phyloP scores from a whole-genome alignment of 2,797 vertebrate species.

The Hafferia zeledoni region DNA sequence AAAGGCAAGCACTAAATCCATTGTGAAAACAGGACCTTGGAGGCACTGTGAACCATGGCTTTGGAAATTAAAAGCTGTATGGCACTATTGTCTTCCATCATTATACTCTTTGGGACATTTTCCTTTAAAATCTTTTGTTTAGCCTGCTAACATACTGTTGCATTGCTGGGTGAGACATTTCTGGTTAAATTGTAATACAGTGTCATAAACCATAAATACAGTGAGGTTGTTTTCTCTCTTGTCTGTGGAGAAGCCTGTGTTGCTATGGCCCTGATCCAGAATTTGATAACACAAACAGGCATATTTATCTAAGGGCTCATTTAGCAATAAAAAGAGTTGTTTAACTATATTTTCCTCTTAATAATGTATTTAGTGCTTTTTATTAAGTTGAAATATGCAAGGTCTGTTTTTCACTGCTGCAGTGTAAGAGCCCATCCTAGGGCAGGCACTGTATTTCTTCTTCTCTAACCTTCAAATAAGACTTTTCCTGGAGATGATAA shows the following conservation, averaged over 20 bases:
- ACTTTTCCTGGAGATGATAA: background rate
- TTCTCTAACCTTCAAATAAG: background rate
- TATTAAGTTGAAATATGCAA: background rate
- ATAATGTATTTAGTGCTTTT: constrained; percentile 12
- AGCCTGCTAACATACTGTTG: background rate
- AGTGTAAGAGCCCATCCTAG: background rate
- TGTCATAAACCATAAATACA: background rate
- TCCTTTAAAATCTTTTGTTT: background rate
- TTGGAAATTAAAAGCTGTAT: background rate
- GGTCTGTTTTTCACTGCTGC: background rate
- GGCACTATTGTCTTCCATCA: background rate
- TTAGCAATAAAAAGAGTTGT: background rate
- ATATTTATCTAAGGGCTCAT: background rate
- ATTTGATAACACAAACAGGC: background rate
- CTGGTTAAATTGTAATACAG: background rate
- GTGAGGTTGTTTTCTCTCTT: background rate
- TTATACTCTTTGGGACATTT: background rate
- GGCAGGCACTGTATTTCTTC: background rate
- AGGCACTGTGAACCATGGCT: background rate
- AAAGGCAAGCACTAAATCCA: background rate
- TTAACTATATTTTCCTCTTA: constrained; percentile 18
- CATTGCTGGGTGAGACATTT: background rate
- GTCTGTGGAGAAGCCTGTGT: background rate
- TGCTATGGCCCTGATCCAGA: background rate
- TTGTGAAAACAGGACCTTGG: background rate